Percentiles rank a stretch among this genome's conserved stretches.
These are phyloP conservation scores for Chironomus tepperi DNA, from an alignment of 1,140 invertebrate genomes.

Conservation along the genomic window DNA sequence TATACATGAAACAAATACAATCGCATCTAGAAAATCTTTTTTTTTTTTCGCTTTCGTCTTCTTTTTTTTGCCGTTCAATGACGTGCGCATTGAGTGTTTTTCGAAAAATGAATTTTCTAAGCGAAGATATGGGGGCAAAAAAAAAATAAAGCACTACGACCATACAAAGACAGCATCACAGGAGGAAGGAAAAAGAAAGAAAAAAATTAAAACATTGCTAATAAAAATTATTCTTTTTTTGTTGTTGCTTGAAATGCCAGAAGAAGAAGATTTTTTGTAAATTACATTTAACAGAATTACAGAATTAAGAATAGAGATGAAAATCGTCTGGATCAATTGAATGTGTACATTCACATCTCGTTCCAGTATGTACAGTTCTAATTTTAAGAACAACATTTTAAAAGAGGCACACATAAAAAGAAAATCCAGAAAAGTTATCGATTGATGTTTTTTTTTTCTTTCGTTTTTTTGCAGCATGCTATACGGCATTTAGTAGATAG, in stretches of 20 bases:
- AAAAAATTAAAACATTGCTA: not conserved
- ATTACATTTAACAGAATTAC: not conserved
- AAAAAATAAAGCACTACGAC: not conserved
- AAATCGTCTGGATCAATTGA: too few species aligned
- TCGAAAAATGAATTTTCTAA: slow-evolving; percentile 3
- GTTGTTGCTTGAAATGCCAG: not conserved
- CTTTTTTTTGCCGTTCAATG: not conserved
- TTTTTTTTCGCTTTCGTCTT: slow-evolving; percentile 18
- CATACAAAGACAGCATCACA: not conserved
- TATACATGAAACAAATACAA: slow-evolving; percentile 21
- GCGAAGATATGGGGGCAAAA: not conserved
- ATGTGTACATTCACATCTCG: too few species aligned
- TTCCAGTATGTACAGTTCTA: too few species aligned
- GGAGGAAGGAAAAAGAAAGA: not conserved
- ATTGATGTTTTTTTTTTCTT: too few species aligned
- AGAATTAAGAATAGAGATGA: not conserved
- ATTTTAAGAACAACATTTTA: too few species aligned
- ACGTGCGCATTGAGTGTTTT: slow-evolving; percentile 22
- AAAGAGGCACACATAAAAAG: too few species aligned
- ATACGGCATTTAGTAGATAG: too few species aligned
- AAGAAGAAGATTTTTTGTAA: not conserved
- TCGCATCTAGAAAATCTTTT: slow-evolving; percentile 17
- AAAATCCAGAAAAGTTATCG: too few species aligned
- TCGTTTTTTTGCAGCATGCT: too few species aligned
- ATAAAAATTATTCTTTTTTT: not conserved